These are phyloP conservation scores for Ganaspis sp. DNA, from an alignment of 1,140 invertebrate species.

Conservation along the genomic window DNA sequence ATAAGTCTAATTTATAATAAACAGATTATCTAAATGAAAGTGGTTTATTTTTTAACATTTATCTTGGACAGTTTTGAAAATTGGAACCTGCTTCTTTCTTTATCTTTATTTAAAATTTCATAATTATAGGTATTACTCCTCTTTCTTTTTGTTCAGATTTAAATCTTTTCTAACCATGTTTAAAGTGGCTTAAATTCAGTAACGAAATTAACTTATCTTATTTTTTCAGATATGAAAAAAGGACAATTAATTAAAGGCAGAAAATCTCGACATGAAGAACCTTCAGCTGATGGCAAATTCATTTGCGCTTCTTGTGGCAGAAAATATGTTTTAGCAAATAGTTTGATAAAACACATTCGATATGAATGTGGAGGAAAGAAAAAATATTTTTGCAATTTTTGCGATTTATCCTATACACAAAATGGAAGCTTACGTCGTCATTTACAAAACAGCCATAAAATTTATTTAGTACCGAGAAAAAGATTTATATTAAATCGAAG, in stretches of 20 bases:
- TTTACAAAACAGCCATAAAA: background rate
- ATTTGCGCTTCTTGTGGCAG: constrained; percentile 36
- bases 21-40: too few relatives aligned
- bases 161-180: too few relatives aligned
- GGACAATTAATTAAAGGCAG: background rate
- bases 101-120: too few relatives aligned
- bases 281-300: constrained; percentile 1
- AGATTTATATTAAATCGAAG: background rate
- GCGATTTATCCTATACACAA: background rate
- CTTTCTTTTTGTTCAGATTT: too few relatives aligned
- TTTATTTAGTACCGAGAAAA: background rate
- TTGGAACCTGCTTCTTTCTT: too few relatives aligned
- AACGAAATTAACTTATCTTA: too few relatives aligned
- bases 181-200: too few relatives aligned
- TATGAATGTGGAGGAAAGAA: constrained; percentile 14
- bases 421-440: constrained; percentile 7
- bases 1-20: too few relatives aligned
- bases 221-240: too few relatives aligned
- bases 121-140: too few relatives aligned
- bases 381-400: constrained; percentile 3
- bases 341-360: constrained; percentile 21
- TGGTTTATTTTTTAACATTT: too few relatives aligned
- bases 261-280: constrained; percentile 5
- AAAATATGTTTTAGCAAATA: constrained; percentile 20
- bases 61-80: too few relatives aligned